Conservation (phyloP, 2,113 vertebrate genomes). For the Trogon surrucura region DNA sequence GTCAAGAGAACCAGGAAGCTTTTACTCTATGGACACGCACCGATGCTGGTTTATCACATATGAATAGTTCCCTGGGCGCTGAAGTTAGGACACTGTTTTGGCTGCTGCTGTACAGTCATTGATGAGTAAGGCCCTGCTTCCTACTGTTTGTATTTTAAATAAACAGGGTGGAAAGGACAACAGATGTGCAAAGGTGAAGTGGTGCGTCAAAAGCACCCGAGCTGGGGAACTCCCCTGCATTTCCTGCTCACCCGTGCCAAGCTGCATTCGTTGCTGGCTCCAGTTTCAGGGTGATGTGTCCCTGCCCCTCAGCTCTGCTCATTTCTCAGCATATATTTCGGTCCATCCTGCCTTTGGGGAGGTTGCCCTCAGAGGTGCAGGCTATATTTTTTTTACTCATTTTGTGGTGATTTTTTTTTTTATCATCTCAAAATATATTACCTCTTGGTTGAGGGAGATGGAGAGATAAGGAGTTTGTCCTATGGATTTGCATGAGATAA, state of each 20-base stretch:
- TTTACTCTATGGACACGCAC: background rate
- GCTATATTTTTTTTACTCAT: background rate
- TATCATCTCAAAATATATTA: background rate
- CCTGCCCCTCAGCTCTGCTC: background rate
- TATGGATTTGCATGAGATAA: background rate
- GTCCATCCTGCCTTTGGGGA: background rate
- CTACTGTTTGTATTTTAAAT: background rate
- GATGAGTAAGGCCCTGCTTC: background rate
- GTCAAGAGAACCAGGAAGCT: background rate
- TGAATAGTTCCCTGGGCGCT: rapidly evolving
- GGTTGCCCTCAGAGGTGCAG: background rate
- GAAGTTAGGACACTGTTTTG: background rate
- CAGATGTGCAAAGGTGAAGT: background rate
- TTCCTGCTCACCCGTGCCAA: background rate
- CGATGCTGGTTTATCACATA: background rate
- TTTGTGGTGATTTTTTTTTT: background rate
- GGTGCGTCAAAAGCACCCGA: rapidly evolving
- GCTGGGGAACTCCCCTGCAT: background rate
- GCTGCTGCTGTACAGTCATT: background rate
- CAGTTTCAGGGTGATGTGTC: background rate
- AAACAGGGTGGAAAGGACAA: background rate
- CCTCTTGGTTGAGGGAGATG: background rate
- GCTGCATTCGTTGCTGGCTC: background rate
- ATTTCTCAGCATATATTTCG: rapidly evolving
- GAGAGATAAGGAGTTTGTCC: background rate